These are phyloP conservation scores for Heteromormyrus szaboi DNA, from an alignment of 2,797 vertebrate species.

Conservation along the genomic window DNA sequence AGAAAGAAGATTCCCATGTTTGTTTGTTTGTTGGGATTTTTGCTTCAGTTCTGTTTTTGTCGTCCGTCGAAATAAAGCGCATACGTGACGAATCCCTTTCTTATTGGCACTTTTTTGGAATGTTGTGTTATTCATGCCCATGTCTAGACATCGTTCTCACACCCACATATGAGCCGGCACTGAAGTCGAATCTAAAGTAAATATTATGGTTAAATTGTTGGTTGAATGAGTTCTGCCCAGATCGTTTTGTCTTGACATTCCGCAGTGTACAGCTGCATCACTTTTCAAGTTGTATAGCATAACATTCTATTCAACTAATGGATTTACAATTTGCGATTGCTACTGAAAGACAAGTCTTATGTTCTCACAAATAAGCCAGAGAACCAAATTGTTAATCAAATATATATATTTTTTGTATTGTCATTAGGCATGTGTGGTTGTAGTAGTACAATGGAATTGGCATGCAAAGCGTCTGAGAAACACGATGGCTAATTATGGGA, in stretches of 20 bases:
- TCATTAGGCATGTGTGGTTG: neutral
- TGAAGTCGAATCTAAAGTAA: neutral
- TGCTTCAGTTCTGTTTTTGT: neutral
- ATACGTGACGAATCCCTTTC: neutral
- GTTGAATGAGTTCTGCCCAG: neutral
- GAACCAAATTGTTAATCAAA: neutral
- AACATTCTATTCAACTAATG: neutral
- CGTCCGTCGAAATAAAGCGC: neutral
- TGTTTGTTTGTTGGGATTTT: neutral
- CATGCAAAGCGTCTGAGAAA: neutral
- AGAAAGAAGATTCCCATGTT: neutral
- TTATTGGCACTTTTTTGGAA: neutral
- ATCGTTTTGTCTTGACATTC: neutral
- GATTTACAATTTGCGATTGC: neutral
- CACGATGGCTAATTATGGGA: neutral
- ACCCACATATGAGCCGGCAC: neutral
- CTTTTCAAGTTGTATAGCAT: neutral
- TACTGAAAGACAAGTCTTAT: neutral
- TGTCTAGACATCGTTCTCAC: neutral
- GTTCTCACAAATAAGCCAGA: neutral
- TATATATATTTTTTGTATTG: neutral
- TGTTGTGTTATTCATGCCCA: neutral
- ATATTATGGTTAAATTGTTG: neutral
- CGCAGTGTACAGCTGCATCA: neutral
- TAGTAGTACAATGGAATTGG: neutral